Conservation (phyloP, 2,888 invertebrate genomes). For the Blastobasis adustella region DNA sequence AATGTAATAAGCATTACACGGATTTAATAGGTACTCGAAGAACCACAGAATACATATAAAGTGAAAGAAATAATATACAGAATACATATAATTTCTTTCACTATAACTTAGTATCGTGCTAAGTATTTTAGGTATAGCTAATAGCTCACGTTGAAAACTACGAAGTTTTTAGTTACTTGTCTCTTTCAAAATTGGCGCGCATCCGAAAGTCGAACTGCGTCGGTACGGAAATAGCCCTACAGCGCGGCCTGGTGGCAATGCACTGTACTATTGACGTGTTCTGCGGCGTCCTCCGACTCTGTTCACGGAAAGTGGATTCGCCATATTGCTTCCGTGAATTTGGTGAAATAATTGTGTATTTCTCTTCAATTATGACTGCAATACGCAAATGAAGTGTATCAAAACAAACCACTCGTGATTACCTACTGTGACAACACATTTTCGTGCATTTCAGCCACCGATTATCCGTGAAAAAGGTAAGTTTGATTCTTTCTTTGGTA, state of each 20-base stretch:
- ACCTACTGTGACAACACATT: constrained; percentile 43
- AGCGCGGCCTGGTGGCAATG: constrained; percentile 60
- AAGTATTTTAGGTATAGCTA: no score
- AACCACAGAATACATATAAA: no score
- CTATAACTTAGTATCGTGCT: no score
- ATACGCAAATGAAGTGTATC: constrained; percentile 64
- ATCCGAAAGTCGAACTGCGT: constrained; percentile 30
- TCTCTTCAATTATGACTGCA: constrained; percentile 70
- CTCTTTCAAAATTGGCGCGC: constrained; percentile 30
- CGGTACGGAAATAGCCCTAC: constrained; percentile 57
- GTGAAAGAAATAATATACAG: no score
- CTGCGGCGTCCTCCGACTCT: constrained; percentile 74
- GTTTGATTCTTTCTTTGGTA: constrained; percentile 69
- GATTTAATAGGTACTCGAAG: no score
- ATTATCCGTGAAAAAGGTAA: constrained; percentile 61
- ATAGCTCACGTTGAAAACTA: no score
- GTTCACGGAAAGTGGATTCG: constrained; percentile 72
- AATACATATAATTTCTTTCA: no score
- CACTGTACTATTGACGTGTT: constrained; percentile 71
- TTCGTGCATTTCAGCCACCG: constrained; percentile 38
- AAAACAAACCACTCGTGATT: constrained; percentile 46
- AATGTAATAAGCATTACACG: no score
- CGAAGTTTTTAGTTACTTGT: no score
- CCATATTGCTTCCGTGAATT: constrained; percentile 75
- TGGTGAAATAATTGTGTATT: constrained; percentile 66